Conservation (phyloP, 2,888 invertebrate species). For the Diplazon laetatorius region DNA sequence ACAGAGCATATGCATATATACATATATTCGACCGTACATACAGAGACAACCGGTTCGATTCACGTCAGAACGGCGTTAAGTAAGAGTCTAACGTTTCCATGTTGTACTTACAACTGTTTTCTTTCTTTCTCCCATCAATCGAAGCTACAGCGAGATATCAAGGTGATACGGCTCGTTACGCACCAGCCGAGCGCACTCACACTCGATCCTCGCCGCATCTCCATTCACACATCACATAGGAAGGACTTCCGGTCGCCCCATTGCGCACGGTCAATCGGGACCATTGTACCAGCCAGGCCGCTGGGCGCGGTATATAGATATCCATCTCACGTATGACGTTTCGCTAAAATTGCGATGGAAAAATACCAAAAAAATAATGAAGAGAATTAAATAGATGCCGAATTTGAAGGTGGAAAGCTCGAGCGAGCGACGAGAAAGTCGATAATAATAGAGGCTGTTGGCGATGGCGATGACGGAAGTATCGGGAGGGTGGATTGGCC, state of each 20-base stretch:
- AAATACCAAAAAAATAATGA: not conserved
- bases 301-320: conserved; percentile 45
- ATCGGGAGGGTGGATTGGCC: conserved; percentile 32
- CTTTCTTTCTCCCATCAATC: conserved; percentile 9
- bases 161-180: conserved; percentile 71
- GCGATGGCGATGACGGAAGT: conserved; percentile 45
- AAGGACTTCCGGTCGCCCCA: conserved; percentile 75
- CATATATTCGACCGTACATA: conserved; percentile 25
- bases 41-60: conserved; percentile 16
- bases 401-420: not conserved
- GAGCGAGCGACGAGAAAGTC: conserved; percentile 36
- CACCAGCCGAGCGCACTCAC: conserved; percentile 53
- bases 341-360: not conserved
- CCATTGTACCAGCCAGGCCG: conserved; percentile 70
- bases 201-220: conserved; percentile 62
- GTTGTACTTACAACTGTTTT: not conserved
- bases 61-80: conserved; percentile 27
- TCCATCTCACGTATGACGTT: conserved; percentile 13
- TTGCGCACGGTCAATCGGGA: conserved; percentile 71
- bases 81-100: conserved; percentile 11
- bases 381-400: not conserved
- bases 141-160: conserved; percentile 31
- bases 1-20: conserved; percentile 7
- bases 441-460: conserved; percentile 58
- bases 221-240: conserved; percentile 76